phyloP scores from a whole-genome alignment of 2,888 invertebrate genomes.

The Amphimallon solstitiale region DNA sequence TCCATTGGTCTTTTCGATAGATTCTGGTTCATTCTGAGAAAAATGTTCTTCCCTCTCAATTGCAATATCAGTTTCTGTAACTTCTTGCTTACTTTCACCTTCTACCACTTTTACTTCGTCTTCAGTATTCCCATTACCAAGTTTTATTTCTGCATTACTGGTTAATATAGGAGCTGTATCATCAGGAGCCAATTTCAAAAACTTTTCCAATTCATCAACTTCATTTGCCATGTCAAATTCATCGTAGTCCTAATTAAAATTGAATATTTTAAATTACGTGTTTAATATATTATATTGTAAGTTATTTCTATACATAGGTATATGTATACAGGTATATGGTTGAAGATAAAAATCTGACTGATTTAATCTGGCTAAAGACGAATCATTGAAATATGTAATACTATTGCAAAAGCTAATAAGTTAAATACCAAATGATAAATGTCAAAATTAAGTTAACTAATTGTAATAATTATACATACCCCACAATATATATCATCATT shows the following conservation, averaged over 20 bases:
- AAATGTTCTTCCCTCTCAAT: constrained; percentile 14
- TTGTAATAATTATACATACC: constrained; percentile 57
- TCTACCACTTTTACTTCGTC: constrained; percentile 51
- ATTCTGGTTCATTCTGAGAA: constrained; percentile 18
- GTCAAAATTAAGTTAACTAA: no score
- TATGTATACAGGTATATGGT: not conserved
- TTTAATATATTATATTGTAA: not conserved
- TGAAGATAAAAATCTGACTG: not conserved
- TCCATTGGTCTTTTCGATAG: constrained; percentile 12
- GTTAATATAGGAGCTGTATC: constrained; percentile 63
- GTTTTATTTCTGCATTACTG: constrained; percentile 64
- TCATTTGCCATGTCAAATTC: constrained; percentile 92
- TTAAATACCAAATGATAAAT: no score
- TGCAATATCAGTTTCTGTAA: constrained; percentile 35
- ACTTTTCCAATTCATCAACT: constrained; percentile 87
- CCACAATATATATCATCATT: constrained; percentile 93
- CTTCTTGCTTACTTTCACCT: constrained; percentile 44
- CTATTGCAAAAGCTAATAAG: not conserved
- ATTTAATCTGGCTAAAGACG: not conserved
- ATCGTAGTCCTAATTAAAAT: constrained; percentile 83
- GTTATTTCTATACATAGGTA: no score
- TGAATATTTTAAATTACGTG: constrained; percentile 17
- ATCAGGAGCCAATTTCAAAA: constrained; percentile 79
- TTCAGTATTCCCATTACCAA: constrained; percentile 55
- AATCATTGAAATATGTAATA: not conserved